phyloP scores from a whole-genome alignment of 1,140 invertebrate genomes.

The Chionoecetes opilio region DNA sequence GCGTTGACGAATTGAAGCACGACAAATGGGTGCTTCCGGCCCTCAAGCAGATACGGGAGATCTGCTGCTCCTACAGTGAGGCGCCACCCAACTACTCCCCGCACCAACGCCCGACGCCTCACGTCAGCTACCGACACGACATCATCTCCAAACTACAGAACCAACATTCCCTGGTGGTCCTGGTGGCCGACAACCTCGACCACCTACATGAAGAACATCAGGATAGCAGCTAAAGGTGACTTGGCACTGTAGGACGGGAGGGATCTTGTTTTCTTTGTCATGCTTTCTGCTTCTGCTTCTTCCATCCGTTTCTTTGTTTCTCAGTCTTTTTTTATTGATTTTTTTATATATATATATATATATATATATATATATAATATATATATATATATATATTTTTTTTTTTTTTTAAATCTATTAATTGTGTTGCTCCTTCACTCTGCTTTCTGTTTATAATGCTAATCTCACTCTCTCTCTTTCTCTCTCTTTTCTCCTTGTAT shows the following conservation, averaged over 20 bases:
- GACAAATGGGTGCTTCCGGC: slow-evolving; percentile 97
- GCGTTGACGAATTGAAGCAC: slow-evolving; percentile 96
- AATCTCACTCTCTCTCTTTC: too few relatives aligned
- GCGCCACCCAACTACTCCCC: slow-evolving; percentile 89
- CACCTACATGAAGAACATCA: slow-evolving; percentile 94
- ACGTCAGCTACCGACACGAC: slow-evolving; percentile 86
- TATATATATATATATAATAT: too few relatives aligned
- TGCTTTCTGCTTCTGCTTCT: not conserved
- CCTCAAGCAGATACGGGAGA: slow-evolving; percentile 97
- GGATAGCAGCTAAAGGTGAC: slow-evolving; percentile 88
- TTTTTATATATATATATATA: not conserved
- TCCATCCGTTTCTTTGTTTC: not conserved
- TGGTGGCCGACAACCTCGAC: slow-evolving; percentile 97
- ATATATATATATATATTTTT: too few relatives aligned
- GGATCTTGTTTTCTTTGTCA: not conserved
- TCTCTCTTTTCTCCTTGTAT: too few relatives aligned
- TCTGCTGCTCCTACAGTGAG: slow-evolving; percentile 95
- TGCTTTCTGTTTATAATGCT: too few relatives aligned
- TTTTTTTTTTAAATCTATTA: too few relatives aligned
- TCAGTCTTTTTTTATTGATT: not conserved
- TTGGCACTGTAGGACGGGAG: not conserved
- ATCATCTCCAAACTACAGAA: slow-evolving; percentile 96
- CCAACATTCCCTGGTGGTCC: slow-evolving; percentile 95
- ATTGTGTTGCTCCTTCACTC: too few relatives aligned
- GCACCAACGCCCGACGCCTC: slow-evolving; percentile 82